Conservation (phyloP, 1,140 invertebrate species). For the Sarcophaga bullata region DNA sequence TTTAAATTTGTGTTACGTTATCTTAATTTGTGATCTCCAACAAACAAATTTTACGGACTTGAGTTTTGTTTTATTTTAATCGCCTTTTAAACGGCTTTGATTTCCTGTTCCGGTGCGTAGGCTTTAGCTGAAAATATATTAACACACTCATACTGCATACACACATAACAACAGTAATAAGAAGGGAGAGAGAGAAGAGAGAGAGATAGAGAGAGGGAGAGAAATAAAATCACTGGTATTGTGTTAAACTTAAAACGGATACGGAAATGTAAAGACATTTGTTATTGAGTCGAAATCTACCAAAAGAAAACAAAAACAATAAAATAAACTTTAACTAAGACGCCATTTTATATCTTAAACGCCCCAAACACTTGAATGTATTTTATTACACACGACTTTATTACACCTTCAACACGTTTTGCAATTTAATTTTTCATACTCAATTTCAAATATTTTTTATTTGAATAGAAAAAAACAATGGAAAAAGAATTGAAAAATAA, state of each 20-base stretch:
- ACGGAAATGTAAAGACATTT: conserved; percentile 39
- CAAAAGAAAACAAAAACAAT: not conserved
- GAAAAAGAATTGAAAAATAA: not conserved
- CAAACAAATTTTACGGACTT: conserved; percentile 31
- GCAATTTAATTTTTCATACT: not conserved
- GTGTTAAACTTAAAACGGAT: conserved; percentile 36
- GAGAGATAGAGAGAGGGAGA: not conserved
- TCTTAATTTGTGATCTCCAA: conserved; percentile 29
- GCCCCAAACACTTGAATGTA: not conserved
- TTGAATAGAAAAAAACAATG: no score
- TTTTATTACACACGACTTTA: conserved; percentile 1
- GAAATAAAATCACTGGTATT: not conserved
- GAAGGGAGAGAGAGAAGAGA: not conserved
- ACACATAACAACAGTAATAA: not conserved
- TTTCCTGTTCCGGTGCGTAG: conserved; percentile 38
- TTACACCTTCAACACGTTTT: conserved; percentile 14
- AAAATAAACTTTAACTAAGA: not conserved
- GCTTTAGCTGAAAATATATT: conserved; percentile 22
- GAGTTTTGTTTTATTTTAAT: conserved; percentile 34
- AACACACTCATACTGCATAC: not conserved
- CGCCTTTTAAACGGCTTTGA: conserved; percentile 33
- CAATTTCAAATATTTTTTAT: not conserved
- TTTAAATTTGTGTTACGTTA: not conserved
- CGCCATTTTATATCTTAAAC: not conserved
- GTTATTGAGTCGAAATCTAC: conserved; percentile 24